Evolutionary conservation across 2,888 invertebrate species (phyloP).

Genomic region (Hypercompe scribonia): DNA sequence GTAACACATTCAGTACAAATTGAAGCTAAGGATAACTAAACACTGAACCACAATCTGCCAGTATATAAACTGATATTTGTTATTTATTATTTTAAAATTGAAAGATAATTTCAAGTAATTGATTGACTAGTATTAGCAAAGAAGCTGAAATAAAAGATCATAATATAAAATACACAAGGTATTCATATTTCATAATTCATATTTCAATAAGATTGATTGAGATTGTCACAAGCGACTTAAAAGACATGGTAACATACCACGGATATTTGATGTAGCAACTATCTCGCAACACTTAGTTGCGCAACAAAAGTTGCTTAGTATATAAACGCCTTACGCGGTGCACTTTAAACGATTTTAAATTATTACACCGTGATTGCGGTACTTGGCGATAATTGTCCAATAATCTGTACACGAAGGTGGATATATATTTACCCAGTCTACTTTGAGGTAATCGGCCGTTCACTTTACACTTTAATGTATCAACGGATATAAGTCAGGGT

Average conservation of each 20-base stretch:
- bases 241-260: background rate
- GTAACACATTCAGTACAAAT: constrained; percentile 14
- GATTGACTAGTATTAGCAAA: background rate
- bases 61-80: background rate
- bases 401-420: constrained; percentile 37
- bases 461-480: constrained; percentile 57
- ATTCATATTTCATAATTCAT: no score
- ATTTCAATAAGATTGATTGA: background rate
- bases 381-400: constrained; percentile 52
- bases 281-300: constrained; percentile 5
- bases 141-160: background rate
- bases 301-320: constrained; percentile 12
- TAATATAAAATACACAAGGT: background rate
- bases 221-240: background rate
- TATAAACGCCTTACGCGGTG: constrained; percentile 26
- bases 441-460: constrained; percentile 61
- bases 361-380: constrained; percentile 51
- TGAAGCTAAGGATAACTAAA: background rate
- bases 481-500: constrained; percentile 30
- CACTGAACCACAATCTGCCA: background rate
- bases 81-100: background rate
- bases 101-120: background rate
- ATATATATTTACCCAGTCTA: constrained; percentile 59
- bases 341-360: constrained; percentile 40
- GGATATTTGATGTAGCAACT: constrained; percentile 3